phyloP scores from a whole-genome alignment of 2,113 vertebrate genomes.

The Chionodraco myersi region DNA sequence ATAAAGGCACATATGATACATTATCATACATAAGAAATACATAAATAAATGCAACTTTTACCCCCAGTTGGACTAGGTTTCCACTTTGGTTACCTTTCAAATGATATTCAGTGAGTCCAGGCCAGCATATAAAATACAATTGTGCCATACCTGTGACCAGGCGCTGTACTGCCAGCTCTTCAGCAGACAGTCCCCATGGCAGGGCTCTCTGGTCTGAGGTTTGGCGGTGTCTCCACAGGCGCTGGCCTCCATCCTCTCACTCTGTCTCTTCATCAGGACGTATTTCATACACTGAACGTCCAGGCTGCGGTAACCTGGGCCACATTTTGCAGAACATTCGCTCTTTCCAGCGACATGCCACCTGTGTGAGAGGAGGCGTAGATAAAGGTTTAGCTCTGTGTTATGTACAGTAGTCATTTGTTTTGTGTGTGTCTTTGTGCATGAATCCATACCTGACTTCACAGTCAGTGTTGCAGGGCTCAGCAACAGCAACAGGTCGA shows the following conservation, averaged over 20 bases:
- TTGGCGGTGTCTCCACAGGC: conserved; percentile 87
- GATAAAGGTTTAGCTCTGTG: neutral
- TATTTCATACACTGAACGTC: conserved; percentile 93
- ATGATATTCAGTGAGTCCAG: neutral
- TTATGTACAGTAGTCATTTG: neutral
- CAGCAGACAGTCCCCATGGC: conserved; percentile 90
- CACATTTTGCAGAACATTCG: conserved; percentile 92
- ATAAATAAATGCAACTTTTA: neutral
- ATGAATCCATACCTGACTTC: conserved; percentile 88
- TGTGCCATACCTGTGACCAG: conserved; percentile 92
- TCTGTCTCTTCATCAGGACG: conserved; percentile 83
- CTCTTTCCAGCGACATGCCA: conserved; percentile 92
- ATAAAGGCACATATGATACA: neutral
- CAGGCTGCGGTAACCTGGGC: conserved; percentile 88
- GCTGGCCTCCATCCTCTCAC: conserved; percentile 83
- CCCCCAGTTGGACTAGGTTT: neutral
- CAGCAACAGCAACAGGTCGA: conserved; percentile 77
- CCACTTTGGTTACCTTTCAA: neutral
- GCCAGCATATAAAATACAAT: neutral
- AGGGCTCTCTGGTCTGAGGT: conserved; percentile 88
- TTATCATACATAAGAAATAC: neutral
- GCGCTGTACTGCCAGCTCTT: conserved; percentile 93
- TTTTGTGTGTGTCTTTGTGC: conserved; percentile 12
- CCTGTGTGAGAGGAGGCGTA: conserved; percentile 73
- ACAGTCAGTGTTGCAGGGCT: conserved; percentile 92